Base-by-base conservation (phyloP, 2,797 vertebrate genomes). In the Acipenser transmontanus region DNA sequence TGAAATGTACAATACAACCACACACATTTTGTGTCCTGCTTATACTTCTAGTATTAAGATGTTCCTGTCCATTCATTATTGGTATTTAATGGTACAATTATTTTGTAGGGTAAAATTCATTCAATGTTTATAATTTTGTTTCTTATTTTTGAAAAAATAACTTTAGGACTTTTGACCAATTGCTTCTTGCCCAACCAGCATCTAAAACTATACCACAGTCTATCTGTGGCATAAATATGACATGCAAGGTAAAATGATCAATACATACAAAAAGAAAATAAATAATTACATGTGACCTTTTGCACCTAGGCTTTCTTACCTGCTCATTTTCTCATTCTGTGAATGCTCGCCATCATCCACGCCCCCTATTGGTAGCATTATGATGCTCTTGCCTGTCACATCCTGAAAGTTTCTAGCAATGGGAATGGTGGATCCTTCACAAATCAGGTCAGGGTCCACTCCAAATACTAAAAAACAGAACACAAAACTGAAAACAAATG, bases 271-370 rank as follows among this genome's bases (percentile, higher is more conserved):
- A 34, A 34, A 34, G 34, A 34, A 34, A 34, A 34, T 4, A 34
- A 34, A 34, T 34, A 34, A 13, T 60, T 8, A 9, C 8, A 47
- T 47, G 47, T 48, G 13, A 62, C 34, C 49, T 8, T 12, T 7
- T 34, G 34, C 34, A 34, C 34, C 34, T 3, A 34, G 34, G 4
- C 17, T 56, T 49, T 62, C 4, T 74, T n/a, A 91, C 89, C 87
- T 89, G 85, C 87, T 88, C 70, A 91, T 88, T 59, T 91, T 91
- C 80, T 91, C 89, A 0, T 87, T 89, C 76, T 89, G 88, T n/a
- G 88, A 85, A 64, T 87, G 88, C 6, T 89, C 87, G 0, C 82
- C 89, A 0, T 85, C 91, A 20, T 89, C 85, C 0, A 82, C 81
- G 0, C 82, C 78, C 8, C 89, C 87, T 0, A 88, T 80, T 0